A percentile compares a stretch with the other conserved stretches of the same genome.
Conservation (phyloP, 2,113 vertebrate species). For the Hypanus sabinus region DNA sequence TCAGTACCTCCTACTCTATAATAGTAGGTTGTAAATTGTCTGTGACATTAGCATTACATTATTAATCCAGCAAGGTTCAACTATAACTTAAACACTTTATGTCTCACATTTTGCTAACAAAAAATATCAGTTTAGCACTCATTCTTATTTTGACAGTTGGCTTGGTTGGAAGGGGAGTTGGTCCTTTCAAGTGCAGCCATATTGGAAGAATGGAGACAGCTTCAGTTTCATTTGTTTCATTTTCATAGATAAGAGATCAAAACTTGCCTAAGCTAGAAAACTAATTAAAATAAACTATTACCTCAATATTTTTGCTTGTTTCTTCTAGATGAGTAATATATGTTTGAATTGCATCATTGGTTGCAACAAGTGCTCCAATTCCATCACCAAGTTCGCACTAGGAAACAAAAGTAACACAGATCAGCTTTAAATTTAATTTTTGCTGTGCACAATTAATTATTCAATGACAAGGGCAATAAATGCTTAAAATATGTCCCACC, state of each 20-base stretch:
- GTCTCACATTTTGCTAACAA: neutral
- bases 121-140: neutral
- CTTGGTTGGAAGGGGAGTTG: too few species aligned
- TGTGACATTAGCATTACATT: neutral
- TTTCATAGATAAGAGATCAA: neutral
- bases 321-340: conserved; percentile 55
- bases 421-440: neutral
- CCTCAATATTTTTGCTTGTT: conserved; percentile 55
- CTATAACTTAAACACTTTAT: neutral
- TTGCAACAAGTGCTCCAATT: conserved; percentile 49
- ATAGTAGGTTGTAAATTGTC: too few species aligned
- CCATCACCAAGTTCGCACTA: conserved; percentile 57
- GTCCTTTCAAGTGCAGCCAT: neutral
- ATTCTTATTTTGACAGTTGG: neutral
- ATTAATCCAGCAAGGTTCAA: neutral
- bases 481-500: conserved; percentile 44
- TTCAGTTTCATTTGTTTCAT: neutral
- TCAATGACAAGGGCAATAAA: neutral
- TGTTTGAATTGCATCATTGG: conserved; percentile 51
- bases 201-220: neutral
- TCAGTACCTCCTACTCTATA: too few species aligned
- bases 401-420: conserved; percentile 4
- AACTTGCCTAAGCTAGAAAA: neutral
- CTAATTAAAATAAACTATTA: conserved; percentile 39
- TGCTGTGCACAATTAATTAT: neutral